Percentiles rank a stretch among this genome's conserved stretches.
Evolutionary conservation across 2,888 invertebrate genomes (phyloP).

Genomic region (Sialis lutaria): DNA sequence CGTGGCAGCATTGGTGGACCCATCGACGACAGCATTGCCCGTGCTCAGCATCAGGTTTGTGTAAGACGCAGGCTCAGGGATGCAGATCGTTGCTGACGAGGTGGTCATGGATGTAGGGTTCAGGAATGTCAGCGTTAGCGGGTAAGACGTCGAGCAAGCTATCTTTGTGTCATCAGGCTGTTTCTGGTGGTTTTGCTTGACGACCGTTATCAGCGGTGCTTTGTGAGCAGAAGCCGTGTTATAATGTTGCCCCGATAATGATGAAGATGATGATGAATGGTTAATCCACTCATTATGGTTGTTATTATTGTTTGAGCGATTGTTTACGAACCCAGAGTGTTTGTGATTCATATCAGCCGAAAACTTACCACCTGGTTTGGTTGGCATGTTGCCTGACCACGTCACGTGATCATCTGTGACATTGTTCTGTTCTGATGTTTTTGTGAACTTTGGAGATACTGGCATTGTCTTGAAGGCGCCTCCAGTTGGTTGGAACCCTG

Average conservation of each 20-base stretch:
- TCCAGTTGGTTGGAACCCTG: constrained; percentile 83
- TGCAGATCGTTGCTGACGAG: constrained; percentile 9
- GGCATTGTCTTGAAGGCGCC: constrained; percentile 87
- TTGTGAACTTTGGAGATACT: constrained; percentile 31
- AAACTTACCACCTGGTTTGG: background rate
- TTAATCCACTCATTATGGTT: background rate
- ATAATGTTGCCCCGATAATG: no score
- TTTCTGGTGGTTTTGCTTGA: constrained; percentile 17
- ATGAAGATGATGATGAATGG: background rate
- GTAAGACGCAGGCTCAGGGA: constrained; percentile 7
- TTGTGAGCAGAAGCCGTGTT: background rate
- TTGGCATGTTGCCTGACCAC: background rate
- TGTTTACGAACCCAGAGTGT: no score
- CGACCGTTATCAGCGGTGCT: constrained; percentile 16
- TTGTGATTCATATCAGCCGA: background rate
- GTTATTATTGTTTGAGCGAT: background rate
- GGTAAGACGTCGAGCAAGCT: constrained; percentile 16
- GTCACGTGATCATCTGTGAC: background rate
- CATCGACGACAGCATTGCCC: constrained; percentile 1
- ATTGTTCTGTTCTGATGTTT: constrained; percentile 11
- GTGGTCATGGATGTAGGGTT: constrained; percentile 13
- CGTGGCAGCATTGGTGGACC: constrained; percentile 4
- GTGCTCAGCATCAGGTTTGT: constrained; percentile 12
- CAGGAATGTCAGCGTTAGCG: constrained; percentile 24
- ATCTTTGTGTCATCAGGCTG: background rate